A percentile compares a stretch with the other conserved stretches of the same genome.
Conservation (phyloP, 2,797 vertebrate species). For the Tamandua tetradactyla region DNA sequence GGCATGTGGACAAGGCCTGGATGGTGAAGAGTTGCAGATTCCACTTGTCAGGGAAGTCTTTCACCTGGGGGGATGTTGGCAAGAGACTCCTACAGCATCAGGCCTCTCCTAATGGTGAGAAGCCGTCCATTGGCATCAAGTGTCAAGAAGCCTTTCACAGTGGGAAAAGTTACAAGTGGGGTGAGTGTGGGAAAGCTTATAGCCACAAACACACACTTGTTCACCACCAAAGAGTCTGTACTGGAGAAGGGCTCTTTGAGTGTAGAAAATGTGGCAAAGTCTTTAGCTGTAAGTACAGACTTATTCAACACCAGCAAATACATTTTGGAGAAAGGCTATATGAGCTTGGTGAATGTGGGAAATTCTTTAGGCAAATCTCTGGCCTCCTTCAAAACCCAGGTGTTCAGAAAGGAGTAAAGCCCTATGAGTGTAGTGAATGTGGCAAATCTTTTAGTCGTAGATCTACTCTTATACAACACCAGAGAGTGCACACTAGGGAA, state of each 20-base stretch:
- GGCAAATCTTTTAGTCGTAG: slow-evolving; percentile 38
- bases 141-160: neutral
- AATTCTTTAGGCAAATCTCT: slow-evolving; percentile 16
- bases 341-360: neutral
- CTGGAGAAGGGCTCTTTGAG: slow-evolving; percentile 17
- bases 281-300: neutral
- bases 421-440: slow-evolving; percentile 53
- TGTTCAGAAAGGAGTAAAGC: slow-evolving; percentile 24
- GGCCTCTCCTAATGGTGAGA: neutral
- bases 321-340: neutral
- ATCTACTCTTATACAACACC: neutral
- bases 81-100: neutral
- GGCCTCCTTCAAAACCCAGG: neutral
- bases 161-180: neutral
- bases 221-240: neutral
- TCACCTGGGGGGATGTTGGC: neutral
- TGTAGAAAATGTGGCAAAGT: slow-evolving; percentile 12
- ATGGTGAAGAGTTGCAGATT: neutral
- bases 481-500: neutral
- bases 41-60: neutral
- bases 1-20: neutral
- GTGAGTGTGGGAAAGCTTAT: neutral
- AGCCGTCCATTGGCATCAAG: neutral
- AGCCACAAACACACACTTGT: neutral
- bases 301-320: neutral